A percentile compares a stretch with the other conserved stretches of the same genome.
These are phyloP conservation scores for Panagrolaimus sp. DNA, from an alignment of 1,140 invertebrate genomes.

Conservation along the genomic window DNA sequence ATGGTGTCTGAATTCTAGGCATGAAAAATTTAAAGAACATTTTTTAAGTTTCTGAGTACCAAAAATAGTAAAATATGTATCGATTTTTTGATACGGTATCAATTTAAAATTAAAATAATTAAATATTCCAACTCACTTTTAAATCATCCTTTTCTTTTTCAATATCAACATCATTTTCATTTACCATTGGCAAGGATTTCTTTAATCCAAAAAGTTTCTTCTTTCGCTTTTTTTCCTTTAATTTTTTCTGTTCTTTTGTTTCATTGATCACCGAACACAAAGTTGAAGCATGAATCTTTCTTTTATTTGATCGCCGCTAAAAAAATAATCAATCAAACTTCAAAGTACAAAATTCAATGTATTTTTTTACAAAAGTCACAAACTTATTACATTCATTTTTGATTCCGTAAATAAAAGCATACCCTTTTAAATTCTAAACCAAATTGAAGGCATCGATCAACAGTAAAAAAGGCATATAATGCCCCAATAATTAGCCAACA, in stretches of 20 bases:
- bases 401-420: no score
- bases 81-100: no score
- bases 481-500: constrained; percentile 50
- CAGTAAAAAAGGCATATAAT: constrained; percentile 48
- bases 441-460: constrained; percentile 49
- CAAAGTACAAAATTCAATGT: not conserved
- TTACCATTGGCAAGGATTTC: no score
- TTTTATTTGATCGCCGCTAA: constrained; percentile 15
- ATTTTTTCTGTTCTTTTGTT: constrained; percentile 2
- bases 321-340: constrained; percentile 25
- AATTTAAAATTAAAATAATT: no score
- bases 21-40: no score
- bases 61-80: no score
- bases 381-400: no score
- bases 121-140: not conserved
- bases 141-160: constrained; percentile 3
- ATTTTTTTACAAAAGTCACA: constrained; percentile 22
- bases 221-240: not conserved
- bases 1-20: no score
- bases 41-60: no score
- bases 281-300: constrained; percentile 14
- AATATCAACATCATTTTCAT: constrained; percentile 5
- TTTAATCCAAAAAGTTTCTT: no score
- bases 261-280: not conserved
- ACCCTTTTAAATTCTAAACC: constrained; percentile 45